Evolutionary conservation across 2,113 vertebrate genomes (phyloP).

Genomic region (Ceyx cyanopectus): DNA sequence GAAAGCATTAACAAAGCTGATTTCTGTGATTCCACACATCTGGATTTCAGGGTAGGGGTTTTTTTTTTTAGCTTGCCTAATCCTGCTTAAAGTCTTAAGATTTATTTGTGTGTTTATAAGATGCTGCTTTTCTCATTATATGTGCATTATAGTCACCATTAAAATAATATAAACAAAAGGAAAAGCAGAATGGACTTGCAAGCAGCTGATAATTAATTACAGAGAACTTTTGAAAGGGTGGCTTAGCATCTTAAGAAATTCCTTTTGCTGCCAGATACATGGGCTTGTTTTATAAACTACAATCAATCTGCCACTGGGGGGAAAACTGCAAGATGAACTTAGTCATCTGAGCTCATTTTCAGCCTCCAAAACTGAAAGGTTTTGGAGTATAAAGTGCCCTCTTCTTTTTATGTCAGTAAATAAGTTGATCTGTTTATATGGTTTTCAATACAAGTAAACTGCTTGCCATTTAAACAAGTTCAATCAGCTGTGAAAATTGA

Average conservation of each 20-base stretch:
- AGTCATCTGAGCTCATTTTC: constrained; percentile 59
- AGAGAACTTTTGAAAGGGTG: constrained; percentile 45
- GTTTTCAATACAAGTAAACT: constrained; percentile 67
- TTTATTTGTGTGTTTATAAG: constrained; percentile 65
- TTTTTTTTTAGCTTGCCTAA: constrained; percentile 42
- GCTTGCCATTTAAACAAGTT: constrained; percentile 73
- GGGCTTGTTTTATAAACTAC: constrained; percentile 61
- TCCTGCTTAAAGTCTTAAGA: constrained; percentile 60
- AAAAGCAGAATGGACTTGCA: constrained; percentile 56
- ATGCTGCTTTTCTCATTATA: constrained; percentile 45
- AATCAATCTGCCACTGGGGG: constrained; percentile 55
- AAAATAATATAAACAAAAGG: constrained; percentile 53
- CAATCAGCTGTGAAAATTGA: constrained; percentile 75
- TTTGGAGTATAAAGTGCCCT: constrained; percentile 46
- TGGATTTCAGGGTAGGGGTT: constrained; percentile 34
- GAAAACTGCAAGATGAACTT: constrained; percentile 43
- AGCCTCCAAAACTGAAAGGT: constrained; percentile 32
- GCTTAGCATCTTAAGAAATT: constrained; percentile 64
- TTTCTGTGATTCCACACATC: constrained; percentile 49
- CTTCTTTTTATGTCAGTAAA: constrained; percentile 69
- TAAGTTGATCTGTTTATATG: constrained; percentile 74
- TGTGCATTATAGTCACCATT: constrained; percentile 19
- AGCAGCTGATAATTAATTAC: constrained; percentile 66
- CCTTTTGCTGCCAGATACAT: constrained; percentile 60
- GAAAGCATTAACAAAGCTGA: constrained; percentile 59